Percentiles rank a stretch among this genome's conserved stretches.
Conservation (phyloP, 2,113 vertebrate species). For the Clarias batrachus region DNA sequence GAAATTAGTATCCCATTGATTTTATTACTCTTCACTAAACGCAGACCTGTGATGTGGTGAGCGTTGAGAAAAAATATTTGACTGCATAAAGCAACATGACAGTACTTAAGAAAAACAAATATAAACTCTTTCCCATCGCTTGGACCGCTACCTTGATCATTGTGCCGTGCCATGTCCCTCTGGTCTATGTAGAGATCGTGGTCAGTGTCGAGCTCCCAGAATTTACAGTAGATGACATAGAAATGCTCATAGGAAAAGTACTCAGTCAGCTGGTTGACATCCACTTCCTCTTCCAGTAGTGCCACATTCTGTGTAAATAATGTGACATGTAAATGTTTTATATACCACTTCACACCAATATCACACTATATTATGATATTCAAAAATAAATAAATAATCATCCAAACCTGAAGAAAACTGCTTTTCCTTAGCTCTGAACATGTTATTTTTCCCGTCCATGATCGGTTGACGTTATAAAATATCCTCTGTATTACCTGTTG, state of each 20-base stretch:
- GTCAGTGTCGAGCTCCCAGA: slow-evolving; percentile 96
- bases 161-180: slow-evolving; percentile 86
- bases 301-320: slow-evolving; percentile 76
- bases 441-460: slow-evolving; percentile 91
- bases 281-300: slow-evolving; percentile 87
- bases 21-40: slow-evolving; percentile 59
- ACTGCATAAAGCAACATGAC: slow-evolving; percentile 4
- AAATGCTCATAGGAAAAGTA: slow-evolving; percentile 98
- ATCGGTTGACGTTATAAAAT: slow-evolving; percentile 94
- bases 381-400: background rate
- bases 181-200: slow-evolving; percentile 91
- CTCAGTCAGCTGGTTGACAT: slow-evolving; percentile 93
- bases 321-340: background rate
- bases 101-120: background rate
- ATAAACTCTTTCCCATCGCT: background rate
- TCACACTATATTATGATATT: background rate
- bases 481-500: slow-evolving; percentile 92
- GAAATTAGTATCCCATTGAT: slow-evolving; percentile 61
- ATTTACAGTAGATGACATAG: slow-evolving; percentile 98
- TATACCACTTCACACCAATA: background rate
- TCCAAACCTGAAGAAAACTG: slow-evolving; percentile 86
- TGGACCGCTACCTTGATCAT: slow-evolving; percentile 82
- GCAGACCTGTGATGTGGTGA: slow-evolving; percentile 56
- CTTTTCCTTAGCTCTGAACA: slow-evolving; percentile 87
- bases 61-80: slow-evolving; percentile 16